Evolutionary conservation across 64 coral and sea anemone species (phyloP).

Genomic region (Montipora sp.): DNA sequence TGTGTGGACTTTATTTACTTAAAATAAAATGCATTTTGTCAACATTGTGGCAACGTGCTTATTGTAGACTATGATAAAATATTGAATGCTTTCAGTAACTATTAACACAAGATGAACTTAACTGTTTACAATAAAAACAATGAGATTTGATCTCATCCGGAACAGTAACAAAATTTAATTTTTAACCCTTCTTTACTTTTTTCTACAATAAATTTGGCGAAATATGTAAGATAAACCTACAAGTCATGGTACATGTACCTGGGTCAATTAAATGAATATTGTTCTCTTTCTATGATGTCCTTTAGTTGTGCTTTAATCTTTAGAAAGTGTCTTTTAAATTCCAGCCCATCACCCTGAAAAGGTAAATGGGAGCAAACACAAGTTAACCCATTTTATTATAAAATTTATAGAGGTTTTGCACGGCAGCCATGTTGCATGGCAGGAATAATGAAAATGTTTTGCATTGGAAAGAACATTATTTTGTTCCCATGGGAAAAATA

Average conservation of each 20-base stretch:
- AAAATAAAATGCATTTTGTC: not conserved
- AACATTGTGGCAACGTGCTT: not conserved
- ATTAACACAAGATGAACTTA: not conserved
- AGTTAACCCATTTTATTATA: too few species aligned
- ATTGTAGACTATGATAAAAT: not conserved
- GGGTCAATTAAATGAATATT: not conserved
- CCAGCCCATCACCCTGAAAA: conserved; percentile 91
- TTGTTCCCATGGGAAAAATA: too few species aligned
- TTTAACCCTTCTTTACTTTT: not conserved
- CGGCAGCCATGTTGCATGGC: too few species aligned
- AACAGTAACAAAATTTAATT: not conserved
- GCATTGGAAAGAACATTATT: too few species aligned
- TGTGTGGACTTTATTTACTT: not conserved
- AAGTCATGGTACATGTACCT: not conserved
- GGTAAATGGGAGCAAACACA: not conserved
- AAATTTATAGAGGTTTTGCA: too few species aligned
- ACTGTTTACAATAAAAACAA: not conserved
- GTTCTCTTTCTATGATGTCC: conserved; percentile 70
- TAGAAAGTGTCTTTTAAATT: conserved; percentile 97
- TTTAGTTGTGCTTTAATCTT: conserved; percentile 88
- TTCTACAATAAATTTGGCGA: not conserved
- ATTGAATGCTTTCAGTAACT: not conserved
- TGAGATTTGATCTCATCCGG: not conserved
- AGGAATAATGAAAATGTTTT: too few species aligned
- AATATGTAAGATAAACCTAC: not conserved